Base-by-base conservation (phyloP, 2,797 vertebrate species). In the Amblyopsis hoosieri region DNA sequence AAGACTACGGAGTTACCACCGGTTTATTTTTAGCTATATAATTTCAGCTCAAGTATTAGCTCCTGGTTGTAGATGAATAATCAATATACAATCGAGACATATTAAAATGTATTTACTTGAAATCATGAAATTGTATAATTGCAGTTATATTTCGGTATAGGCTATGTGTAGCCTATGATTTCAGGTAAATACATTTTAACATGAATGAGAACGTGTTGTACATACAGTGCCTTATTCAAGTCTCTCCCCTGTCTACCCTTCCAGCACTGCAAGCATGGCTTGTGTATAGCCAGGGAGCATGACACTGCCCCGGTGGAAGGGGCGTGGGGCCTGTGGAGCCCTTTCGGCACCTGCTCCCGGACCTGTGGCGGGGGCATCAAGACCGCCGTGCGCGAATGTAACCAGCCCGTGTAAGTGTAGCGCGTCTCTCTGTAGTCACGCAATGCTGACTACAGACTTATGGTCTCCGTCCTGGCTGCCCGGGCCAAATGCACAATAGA, bases 321-420 rank as follows among this genome's bases (percentile, higher is more conserved):
- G 52, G 94, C 95, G 0, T 99, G 98, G 98, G 98, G 97, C 12
- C 92, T 94, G 0, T 99, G 98, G 98, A 98, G 95, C 82, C 96
- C 94, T n/a, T 99, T 99, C 0, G 97, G 96, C 80, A 93, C 92
- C 71, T 99, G 98, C 86, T 99, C 97, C 0, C 93, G 98, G 74
- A 96, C 96, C 0, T 99, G 98, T 0, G 95, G 97, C 0, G 97
- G 97, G 0, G 97, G 97, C 71, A 97, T 99, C 88, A 98, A 96
- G 91, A 95, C 93, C 0, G 95, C 96, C 0, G 87, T 93, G 46
- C 93, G 98, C 0, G 97, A 99, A 79, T 99, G 98, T 93, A 96
- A 97, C 94, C 88, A 93, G 87, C 98, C 98, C 2, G 92, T 94
- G 98, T 99, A 91, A 98, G 96, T 23, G 23, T 87, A 80, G 37